Percentiles rank a stretch among this genome's conserved stretches.
Evolutionary conservation across 1,140 invertebrate species (phyloP).

Genomic region (Ceratitis capitata): DNA sequence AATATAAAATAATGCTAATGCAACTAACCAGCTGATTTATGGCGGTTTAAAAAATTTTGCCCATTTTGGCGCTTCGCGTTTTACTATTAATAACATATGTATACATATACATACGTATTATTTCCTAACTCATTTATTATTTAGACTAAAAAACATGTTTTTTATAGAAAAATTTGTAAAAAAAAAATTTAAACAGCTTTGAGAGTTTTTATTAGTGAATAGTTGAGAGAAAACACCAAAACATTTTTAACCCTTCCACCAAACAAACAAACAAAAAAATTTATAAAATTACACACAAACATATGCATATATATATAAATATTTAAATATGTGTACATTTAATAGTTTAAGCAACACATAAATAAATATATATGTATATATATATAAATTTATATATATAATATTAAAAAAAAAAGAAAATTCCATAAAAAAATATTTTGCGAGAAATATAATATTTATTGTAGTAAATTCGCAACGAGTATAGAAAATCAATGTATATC

Average conservation of each 20-base stretch:
- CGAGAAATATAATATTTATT: neutral
- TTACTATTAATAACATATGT: conserved; percentile 1
- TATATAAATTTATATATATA: neutral
- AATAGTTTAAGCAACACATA: neutral
- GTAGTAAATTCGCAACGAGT: neutral
- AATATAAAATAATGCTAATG: neutral
- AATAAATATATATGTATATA: neutral
- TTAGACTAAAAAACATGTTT: neutral
- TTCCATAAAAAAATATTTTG: neutral
- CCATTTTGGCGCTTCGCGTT: conserved; percentile 27
- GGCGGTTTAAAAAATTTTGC: conserved; percentile 2
- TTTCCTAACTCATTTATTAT: neutral
- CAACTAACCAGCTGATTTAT: neutral
- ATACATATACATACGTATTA: neutral
- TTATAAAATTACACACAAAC: neutral
- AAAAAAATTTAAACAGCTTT: neutral
- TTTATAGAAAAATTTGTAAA: neutral
- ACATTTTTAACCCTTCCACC: neutral
- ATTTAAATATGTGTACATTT: neutral
- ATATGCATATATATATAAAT: neutral
- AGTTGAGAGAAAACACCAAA: conserved; percentile 34
- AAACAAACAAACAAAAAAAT: neutral
- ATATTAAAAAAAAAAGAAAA: neutral
- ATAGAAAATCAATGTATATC: conserved; percentile 27
- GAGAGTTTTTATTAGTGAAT: conserved; percentile 26